These are phyloP conservation scores for Octopus bimaculoides DNA, from an alignment of 1,140 invertebrate species.

Conservation along the genomic window DNA sequence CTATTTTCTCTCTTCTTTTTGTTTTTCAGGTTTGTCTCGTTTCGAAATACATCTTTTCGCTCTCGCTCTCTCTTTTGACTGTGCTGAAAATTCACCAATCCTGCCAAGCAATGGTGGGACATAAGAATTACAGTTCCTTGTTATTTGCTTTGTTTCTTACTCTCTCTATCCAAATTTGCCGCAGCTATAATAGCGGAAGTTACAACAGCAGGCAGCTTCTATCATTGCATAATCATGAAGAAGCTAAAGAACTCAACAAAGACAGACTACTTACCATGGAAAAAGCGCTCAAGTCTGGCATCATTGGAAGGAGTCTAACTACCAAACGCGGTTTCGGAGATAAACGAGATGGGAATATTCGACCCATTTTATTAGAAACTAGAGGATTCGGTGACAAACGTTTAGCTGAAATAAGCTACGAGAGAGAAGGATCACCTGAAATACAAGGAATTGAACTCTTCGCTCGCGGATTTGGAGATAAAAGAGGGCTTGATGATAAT, in stretches of 20 bases:
- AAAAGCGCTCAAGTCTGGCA: not conserved
- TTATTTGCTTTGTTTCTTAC: no score
- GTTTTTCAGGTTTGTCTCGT: no score
- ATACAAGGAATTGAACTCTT: no score
- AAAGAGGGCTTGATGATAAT: slow-evolving; percentile 28
- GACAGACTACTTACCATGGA: not conserved
- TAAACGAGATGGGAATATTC: not conserved
- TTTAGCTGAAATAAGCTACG: not conserved
- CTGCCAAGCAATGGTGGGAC: no score
- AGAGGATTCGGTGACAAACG: slow-evolving; percentile 28
- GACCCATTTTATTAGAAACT: not conserved
- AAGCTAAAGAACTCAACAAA: not conserved
- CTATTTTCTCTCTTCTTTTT: no score
- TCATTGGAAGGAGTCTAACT: not conserved
- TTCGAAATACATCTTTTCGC: no score
- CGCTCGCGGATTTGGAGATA: slow-evolving; percentile 23
- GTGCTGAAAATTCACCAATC: no score
- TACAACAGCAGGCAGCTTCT: not conserved
- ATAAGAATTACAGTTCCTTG: no score
- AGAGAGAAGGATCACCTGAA: no score
- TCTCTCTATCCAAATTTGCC: no score
- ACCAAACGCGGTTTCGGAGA: not conserved
- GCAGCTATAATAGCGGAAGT: not conserved
- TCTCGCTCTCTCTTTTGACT: no score
- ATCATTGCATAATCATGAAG: not conserved